Percentiles rank a stretch among this genome's conserved stretches.
These are phyloP conservation scores for Hartigia nigra DNA, from an alignment of 2,888 invertebrate genomes.

Conservation along the genomic window DNA sequence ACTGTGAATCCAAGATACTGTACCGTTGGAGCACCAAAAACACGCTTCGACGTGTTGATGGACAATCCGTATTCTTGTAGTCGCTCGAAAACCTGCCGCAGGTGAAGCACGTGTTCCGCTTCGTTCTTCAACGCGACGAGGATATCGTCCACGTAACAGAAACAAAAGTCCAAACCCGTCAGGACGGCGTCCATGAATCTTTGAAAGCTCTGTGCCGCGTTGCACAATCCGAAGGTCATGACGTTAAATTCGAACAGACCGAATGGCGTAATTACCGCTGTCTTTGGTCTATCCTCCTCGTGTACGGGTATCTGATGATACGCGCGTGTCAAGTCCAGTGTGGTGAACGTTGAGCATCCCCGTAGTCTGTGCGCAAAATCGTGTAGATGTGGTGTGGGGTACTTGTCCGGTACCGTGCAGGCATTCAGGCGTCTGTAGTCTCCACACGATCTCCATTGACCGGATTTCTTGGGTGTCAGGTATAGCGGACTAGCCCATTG, in stretches of 20 bases:
- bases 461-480: constrained; percentile 31
- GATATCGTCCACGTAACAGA: constrained; percentile 17
- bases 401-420: constrained; percentile 40
- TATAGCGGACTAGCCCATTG: constrained; percentile 41
- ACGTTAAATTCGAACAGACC: constrained; percentile 17
- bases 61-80: constrained; percentile 29
- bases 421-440: constrained; percentile 44
- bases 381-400: constrained; percentile 44
- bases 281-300: constrained; percentile 4
- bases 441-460: constrained; percentile 42
- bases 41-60: too few species aligned
- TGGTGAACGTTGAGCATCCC: constrained; percentile 23
- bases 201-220: constrained; percentile 19
- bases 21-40: too few species aligned
- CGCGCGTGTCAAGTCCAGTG: constrained; percentile 25
- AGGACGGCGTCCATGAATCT: constrained; percentile 11
- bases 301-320: constrained; percentile 38
- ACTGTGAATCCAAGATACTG: too few species aligned
- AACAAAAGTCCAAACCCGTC: constrained; percentile 1
- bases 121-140: constrained; percentile 11
- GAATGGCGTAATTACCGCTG: constrained; percentile 14
- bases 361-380: constrained; percentile 33
- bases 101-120: constrained; percentile 25
- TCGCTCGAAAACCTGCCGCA: constrained; percentile 27
- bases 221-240: constrained; percentile 15